Evolutionary conservation across 2,888 invertebrate species (phyloP).

Genomic region (Dryobotodes eremita): DNA sequence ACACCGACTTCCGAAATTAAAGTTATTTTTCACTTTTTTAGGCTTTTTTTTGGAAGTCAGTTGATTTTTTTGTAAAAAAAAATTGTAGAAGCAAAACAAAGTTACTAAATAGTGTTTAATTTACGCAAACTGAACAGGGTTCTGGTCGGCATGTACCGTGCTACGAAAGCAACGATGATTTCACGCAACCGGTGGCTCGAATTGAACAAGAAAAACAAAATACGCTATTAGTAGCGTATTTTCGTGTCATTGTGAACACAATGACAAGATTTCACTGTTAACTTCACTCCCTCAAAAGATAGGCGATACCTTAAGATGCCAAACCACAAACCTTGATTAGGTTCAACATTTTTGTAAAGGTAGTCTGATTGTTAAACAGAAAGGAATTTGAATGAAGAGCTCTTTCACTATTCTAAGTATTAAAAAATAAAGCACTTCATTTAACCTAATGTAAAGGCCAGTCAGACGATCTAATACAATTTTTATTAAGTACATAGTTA

Average conservation of each 20-base stretch:
- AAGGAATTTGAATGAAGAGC: neutral
- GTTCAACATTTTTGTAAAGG: neutral
- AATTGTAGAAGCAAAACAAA: too few relatives aligned
- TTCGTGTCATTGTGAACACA: too few relatives aligned
- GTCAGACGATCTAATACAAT: slow-evolving; percentile 30
- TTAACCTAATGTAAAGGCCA: slow-evolving; percentile 19
- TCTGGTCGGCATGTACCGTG: neutral
- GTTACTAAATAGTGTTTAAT: neutral
- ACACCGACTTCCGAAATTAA: too few relatives aligned
- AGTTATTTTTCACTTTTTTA: too few relatives aligned
- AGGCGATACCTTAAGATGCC: neutral
- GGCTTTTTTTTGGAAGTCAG: too few relatives aligned
- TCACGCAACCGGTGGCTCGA: neutral
- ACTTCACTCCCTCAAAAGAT: neutral
- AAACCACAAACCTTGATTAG: neutral
- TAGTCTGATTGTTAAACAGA: neutral
- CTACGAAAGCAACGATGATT: neutral
- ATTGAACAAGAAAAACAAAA: neutral
- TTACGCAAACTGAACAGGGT: neutral
- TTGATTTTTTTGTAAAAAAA: too few relatives aligned
- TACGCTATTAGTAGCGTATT: neutral
- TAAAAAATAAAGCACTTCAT: slow-evolving; percentile 11
- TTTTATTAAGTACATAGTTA: slow-evolving; percentile 61
- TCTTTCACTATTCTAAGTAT: neutral
- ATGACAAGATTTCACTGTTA: neutral